Conservation (phyloP, 2,797 vertebrate genomes). For the Hydrophis major region DNA sequence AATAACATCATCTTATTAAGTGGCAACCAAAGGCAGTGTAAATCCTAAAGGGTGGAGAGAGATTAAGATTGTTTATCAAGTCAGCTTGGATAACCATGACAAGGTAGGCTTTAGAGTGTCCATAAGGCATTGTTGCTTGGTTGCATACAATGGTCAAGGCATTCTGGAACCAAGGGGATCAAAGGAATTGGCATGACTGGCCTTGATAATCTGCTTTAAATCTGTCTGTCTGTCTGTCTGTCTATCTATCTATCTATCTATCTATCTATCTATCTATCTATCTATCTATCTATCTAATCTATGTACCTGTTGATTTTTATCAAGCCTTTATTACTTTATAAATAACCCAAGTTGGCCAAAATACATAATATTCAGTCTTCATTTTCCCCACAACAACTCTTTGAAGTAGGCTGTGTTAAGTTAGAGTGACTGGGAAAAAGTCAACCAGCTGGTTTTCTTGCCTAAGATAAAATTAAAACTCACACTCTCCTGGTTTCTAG, state of each 20-base stretch:
- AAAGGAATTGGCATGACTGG: not conserved
- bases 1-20: slow-evolving; percentile 57
- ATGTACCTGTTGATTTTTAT: not conserved
- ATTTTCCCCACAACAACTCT: not conserved
- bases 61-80: not conserved
- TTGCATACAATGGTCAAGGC: not conserved
- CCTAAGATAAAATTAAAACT: not conserved
- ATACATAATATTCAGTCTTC: not conserved
- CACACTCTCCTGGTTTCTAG: not conserved
- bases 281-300: too few species aligned
- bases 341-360: not conserved
- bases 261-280: too few species aligned
- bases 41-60: slow-evolving; percentile 33
- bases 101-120: slow-evolving; percentile 1
- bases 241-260: accelerated
- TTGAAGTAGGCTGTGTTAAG: not conserved
- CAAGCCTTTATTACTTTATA: not conserved
- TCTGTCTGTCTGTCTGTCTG: too few species aligned
- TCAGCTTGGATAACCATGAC: not conserved
- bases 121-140: not conserved
- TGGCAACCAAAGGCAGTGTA: slow-evolving; percentile 41
- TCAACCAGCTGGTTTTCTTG: not conserved
- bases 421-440: not conserved
- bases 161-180: not conserved
- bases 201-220: not conserved